Percentiles rank a stretch among this genome's conserved stretches.
These are phyloP conservation scores for Synergus gifuensis DNA, from an alignment of 2,888 invertebrate species.

Conservation along the genomic window DNA sequence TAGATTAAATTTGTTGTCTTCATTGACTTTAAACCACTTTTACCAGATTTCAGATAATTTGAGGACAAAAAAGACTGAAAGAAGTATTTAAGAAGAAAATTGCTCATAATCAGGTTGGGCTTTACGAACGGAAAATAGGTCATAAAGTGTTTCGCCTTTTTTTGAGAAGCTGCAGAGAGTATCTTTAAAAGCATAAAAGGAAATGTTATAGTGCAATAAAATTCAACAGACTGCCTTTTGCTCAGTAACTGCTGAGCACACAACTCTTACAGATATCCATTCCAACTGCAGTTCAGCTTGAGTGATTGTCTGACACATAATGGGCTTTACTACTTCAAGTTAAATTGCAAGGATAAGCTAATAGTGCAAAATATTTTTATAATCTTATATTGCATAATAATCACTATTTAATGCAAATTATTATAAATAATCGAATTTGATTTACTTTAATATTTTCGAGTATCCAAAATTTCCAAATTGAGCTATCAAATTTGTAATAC, in stretches of 20 bases:
- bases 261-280: background rate
- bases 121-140: background rate
- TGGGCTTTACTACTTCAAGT: background rate
- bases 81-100: background rate
- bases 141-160: background rate
- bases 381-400: background rate
- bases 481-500: no score
- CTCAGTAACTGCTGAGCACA: background rate
- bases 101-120: background rate
- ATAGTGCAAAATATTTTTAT: background rate
- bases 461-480: no score
- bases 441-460: no score
- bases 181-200: background rate
- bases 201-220: background rate
- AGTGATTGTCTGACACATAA: conserved; percentile 9
- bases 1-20: no score
- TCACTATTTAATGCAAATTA: no score
- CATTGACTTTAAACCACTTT: no score
- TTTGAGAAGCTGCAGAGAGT: background rate
- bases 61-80: background rate
- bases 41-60: no score
- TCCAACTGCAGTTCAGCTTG: background rate
- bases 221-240: background rate
- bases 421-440: no score
- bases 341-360: background rate